phyloP scores from a whole-genome alignment of 2,113 vertebrate genomes.

The Rhinoderma darwinii region DNA sequence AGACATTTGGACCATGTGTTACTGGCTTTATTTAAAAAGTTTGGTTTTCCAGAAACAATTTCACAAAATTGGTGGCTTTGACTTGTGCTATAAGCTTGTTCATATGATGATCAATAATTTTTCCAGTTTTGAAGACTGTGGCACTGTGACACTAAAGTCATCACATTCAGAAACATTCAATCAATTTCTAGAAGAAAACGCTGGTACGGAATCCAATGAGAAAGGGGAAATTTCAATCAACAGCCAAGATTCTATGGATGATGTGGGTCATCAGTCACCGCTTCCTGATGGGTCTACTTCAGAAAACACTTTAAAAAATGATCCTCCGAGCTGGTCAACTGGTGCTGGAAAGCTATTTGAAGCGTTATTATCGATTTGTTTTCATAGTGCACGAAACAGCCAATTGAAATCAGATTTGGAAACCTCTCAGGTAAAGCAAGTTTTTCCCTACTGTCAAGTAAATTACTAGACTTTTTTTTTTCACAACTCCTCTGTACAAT shows the following conservation, averaged over 20 bases:
- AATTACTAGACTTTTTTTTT: neutral
- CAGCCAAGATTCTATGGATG: neutral
- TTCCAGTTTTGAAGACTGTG: slow-evolving; percentile 72
- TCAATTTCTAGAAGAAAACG: slow-evolving; percentile 51
- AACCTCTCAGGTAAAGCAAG: slow-evolving; percentile 79
- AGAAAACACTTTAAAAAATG: slow-evolving; percentile 59
- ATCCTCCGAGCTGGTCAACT: slow-evolving; percentile 79
- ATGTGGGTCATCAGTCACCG: slow-evolving; percentile 23
- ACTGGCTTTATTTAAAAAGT: slow-evolving; percentile 83
- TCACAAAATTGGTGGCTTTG: slow-evolving; percentile 88
- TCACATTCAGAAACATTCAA: slow-evolving; percentile 53
- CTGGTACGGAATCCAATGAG: slow-evolving; percentile 39
- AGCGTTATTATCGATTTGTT: slow-evolving; percentile 90
- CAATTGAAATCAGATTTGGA: slow-evolving; percentile 84
- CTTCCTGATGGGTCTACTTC: slow-evolving; percentile 49
- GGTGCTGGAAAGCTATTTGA: slow-evolving; percentile 90
- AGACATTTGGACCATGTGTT: slow-evolving; percentile 90
- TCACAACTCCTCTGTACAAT: too few relatives aligned
- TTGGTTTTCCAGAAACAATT: slow-evolving; percentile 91
- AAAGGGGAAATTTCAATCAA: slow-evolving; percentile 51
- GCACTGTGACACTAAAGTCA: slow-evolving; percentile 35
- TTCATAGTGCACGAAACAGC: slow-evolving; percentile 80
- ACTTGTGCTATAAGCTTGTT: slow-evolving; percentile 84
- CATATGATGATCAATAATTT: slow-evolving; percentile 86
- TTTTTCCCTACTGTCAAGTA: neutral